Base-by-base conservation (phyloP, 2,797 vertebrate genomes). In the Sternarchorhynchus goeldii region DNA sequence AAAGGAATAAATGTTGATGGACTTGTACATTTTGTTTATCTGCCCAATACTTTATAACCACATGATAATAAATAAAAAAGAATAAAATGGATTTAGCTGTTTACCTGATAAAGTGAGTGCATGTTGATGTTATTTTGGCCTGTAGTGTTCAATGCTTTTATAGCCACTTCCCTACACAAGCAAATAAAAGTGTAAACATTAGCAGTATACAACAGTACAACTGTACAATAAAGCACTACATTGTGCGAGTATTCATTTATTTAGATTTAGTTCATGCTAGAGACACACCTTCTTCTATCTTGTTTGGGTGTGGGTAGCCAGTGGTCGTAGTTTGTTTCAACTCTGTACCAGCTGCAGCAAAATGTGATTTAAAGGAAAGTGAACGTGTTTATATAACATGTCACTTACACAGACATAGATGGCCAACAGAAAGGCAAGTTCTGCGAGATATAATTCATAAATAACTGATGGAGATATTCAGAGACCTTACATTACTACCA, bases 291-390 rank as follows among this genome's bases (percentile, higher is more conserved):
- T 73, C 95, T 90, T 68, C 93, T 87, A 29, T 97, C 96, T 20
- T 0, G 62, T 74, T 90, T 79, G 3, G 95, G 95, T 14, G 91
- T 82, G 1, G 94, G 91, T 32, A 87, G 92, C 97, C 97, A 99
- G 57, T 98, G 97, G 86, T 99, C 97, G 72, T 92, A 96, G 85
- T 99, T 99, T 0, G 96, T 97, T 90, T 99, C 95, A 32, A 99
- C 95, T 86, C 90, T 92, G 91, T 90, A 99, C 97, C 97, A 99
- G 81, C 97, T 98, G 31, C 5, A 81, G 81, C 8, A 88, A 18
- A 78, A 80, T 16, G n/a, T 6, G 58, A 7, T 59, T 85, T 0
- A 55, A 1, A n/a, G 21, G 25, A 68, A 67, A 31, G 6, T 20
- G 5, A 14, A 58, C 45, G 5, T 6, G n/a, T 17, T 65, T 4